Base-by-base conservation (phyloP, 1,140 invertebrate genomes). In the Panonychus citri region DNA sequence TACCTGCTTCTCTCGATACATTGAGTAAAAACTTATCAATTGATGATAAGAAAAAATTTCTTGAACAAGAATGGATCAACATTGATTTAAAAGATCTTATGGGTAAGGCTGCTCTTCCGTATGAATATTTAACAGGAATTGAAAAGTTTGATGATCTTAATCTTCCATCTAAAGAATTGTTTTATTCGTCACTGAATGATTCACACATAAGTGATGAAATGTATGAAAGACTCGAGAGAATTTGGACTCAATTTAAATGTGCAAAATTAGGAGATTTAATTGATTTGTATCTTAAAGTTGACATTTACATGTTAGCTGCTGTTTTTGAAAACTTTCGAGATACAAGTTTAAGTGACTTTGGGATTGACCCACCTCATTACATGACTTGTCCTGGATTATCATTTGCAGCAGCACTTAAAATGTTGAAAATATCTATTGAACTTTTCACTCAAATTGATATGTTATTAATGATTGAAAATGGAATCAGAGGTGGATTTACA, bases 251-350 rank as follows among this genome's bases (percentile, higher is more conserved):
- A 13, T 67, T 66, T 51, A 62, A 67, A 24, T 62, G 66, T 55
- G 48, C 62, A 60, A 67, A 55, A 52, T 43, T 73, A 24, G 59
- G 65, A 15, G 64, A 73, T 46, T 72, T 70, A 63, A 62, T 66
- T 37, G 66, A 70, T 55, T 59, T 73, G 30, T 73, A 73, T 63
- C 59, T 70, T 24, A 69, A 67, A 64, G 64, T 60, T 54, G 64
- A 72, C 61, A 64, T 70, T 7, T 50, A 68, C 24, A 57, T 71
- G 27, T 60, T 70, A 53, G 66, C 64, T 5, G 70, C 74, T 64
- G 61, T 74, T 27, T 73, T 74, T 64, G 69, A 73, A 66, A 70
- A 71, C n/a, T 40, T 40, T 40, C 10, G 39, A 40, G 39, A 40
- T 40, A 12, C n/a, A n/a, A 12, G 39, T 40, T 40, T 40, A 40